Percentiles rank a stretch among this genome's conserved stretches.
Evolutionary conservation across 2,113 vertebrate species (phyloP).

Genomic region (Perccottus glenii): DNA sequence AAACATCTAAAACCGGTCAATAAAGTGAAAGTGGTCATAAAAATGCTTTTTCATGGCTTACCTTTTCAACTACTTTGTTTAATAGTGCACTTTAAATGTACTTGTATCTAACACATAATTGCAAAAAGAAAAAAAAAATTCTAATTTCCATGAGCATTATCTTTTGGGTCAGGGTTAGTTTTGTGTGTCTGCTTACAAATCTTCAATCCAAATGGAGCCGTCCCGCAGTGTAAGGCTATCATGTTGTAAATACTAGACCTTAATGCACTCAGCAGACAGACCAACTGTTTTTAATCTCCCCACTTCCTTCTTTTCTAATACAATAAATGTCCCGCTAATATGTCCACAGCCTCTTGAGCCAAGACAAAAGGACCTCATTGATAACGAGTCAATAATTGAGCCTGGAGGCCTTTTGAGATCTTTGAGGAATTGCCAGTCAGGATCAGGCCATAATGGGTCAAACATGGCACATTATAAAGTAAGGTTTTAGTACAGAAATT

Average conservation of each 20-base stretch:
- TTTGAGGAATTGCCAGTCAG: conserved; percentile 58
- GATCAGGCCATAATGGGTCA: conserved; percentile 43
- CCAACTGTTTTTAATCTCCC: conserved; percentile 15
- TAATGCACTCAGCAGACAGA: conserved; percentile 1
- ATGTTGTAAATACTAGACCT: not conserved
- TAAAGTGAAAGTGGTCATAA: not conserved
- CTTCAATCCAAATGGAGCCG: too few relatives aligned
- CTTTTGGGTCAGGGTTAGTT: too few relatives aligned
- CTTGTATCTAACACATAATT: not conserved
- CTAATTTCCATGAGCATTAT: too few relatives aligned
- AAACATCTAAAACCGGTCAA: too few relatives aligned
- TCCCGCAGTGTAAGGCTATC: too few relatives aligned
- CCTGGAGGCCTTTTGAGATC: conserved; percentile 45
- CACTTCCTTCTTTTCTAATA: conserved; percentile 30
- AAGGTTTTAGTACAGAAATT: conserved; percentile 20
- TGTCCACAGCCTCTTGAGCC: conserved; percentile 42
- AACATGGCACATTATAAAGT: conserved; percentile 40
- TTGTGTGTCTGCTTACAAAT: too few relatives aligned
- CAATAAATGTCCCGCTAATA: conserved; percentile 53
- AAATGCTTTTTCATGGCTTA: not conserved
- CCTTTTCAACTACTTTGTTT: not conserved
- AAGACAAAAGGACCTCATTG: conserved; percentile 65
- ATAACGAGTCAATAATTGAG: conserved; percentile 69
- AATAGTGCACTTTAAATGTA: not conserved
- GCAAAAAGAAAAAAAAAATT: too few relatives aligned